A percentile compares a stretch with the other conserved stretches of the same genome.
Conservation (phyloP, 1,140 invertebrate species). For the Luehdorfia chinensis region DNA sequence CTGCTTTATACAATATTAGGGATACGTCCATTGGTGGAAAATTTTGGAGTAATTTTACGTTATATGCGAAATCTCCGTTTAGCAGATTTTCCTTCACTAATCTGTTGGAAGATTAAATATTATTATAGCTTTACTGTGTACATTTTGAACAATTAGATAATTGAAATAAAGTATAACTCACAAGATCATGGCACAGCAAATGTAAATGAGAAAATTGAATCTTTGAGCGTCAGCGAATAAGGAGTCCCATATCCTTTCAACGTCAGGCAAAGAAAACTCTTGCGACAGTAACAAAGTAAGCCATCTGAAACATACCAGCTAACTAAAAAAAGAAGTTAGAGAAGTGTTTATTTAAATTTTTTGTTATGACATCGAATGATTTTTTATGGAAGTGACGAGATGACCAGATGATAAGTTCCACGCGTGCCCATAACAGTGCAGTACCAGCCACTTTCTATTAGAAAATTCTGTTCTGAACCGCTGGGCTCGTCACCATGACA, state of each 20-base stretch:
- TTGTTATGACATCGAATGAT: no score
- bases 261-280: constrained; percentile 97
- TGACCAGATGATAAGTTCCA: no score
- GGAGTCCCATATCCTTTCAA: constrained; percentile 97
- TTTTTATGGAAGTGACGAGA: no score
- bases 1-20: constrained; percentile 56
- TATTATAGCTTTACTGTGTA: no score
- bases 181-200: constrained; percentile 98
- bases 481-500: no score
- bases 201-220: constrained; percentile 93
- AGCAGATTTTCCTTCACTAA: constrained; percentile 89
- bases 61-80: constrained; percentile 91
- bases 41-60: constrained; percentile 90
- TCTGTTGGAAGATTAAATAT: constrained; percentile 74
- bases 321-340: background rate
- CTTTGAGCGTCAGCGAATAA: constrained; percentile 92
- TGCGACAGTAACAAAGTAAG: constrained; percentile 97
- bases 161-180: constrained; percentile 77
- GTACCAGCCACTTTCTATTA: no score
- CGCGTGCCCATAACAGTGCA: no score
- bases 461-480: no score
- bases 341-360: no score
- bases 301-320: constrained; percentile 88
- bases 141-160: constrained; percentile 33
- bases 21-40: constrained; percentile 68